Evolutionary conservation across 2,888 invertebrate genomes (phyloP), one percentile per base, ranked within the genome.

Genomic region (Lithophane ornitopus): DNA sequence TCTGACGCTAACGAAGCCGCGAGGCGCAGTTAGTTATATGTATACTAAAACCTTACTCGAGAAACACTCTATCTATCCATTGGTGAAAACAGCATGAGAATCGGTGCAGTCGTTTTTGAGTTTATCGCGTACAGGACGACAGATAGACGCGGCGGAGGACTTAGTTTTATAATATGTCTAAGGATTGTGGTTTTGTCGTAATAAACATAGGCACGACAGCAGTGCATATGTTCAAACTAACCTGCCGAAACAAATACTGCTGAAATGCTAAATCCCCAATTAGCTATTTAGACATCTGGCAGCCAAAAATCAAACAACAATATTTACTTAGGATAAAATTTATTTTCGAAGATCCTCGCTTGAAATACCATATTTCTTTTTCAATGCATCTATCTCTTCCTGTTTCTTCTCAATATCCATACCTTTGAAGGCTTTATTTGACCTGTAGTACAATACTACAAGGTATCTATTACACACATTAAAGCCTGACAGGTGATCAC

Each of bases 391-490:
- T 75, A 99, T 97, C 95, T 99, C 99, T 93, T 99, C 99, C 93
- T 98, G 98, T 94, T 99, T 99, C 96, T 99, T 99, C 91, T 99
- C 99, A 87, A 98, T 97, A 94, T 99, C 99, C 84, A 99, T 97
- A 86, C 99, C 98, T 95, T 99, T 99, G 94, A 99, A 99, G 68
- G 99, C 99, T 96, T 99, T 99, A 91, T 98, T 99, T 52, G 98
- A 98, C 95, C 99, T 99, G 94, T 99, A 99, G 94, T 99, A 99
- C 12, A 99, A 96, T 2, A 99, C 99, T n/a, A 99, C 99, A 54
- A 99, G 97, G 93, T 99, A 99, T 89, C 99, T 97, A 94, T 99
- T 99, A 93, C 99, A 99, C 49, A 99, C 99, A 94, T 99, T 99
- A 94, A 99, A 99, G 14, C 99, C 99, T 74, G 99, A 99, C 73